Percentiles rank a stretch among this genome's conserved stretches.
These are phyloP conservation scores for Metopia argyrocephala DNA, from an alignment of 2,888 invertebrate species.

Conservation along the genomic window DNA sequence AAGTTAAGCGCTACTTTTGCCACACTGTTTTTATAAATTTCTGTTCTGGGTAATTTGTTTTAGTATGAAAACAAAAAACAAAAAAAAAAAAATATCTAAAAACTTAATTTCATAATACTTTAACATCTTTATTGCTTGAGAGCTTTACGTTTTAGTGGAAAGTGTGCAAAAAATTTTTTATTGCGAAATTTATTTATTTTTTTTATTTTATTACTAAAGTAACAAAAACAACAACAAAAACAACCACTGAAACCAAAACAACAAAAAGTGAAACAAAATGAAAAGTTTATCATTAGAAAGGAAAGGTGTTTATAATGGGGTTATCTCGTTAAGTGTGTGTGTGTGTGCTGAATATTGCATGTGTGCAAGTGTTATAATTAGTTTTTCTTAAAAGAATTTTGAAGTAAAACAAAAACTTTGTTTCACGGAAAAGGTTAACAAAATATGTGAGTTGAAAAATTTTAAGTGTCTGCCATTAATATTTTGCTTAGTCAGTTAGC, in stretches of 20 bases:
- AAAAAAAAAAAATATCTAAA: neutral
- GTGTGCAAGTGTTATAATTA: neutral
- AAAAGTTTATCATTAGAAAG: neutral
- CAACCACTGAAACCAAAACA: neutral
- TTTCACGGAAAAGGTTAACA: neutral
- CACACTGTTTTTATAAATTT: neutral
- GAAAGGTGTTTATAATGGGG: neutral
- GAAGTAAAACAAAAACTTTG: neutral
- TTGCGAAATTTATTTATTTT: too few species aligned
- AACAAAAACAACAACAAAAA: neutral
- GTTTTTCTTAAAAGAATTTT: neutral
- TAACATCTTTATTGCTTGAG: neutral
- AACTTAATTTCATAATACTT: conserved; percentile 1
- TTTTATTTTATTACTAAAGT: neutral
- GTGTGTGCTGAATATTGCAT: neutral
- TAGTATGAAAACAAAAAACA: too few species aligned
- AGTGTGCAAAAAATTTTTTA: neutral
- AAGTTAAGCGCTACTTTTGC: neutral
- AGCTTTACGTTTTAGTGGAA: neutral
- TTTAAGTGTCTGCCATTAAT: conserved; percentile 29
- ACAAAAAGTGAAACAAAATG: conserved; percentile 1
- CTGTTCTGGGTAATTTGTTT: too few species aligned
- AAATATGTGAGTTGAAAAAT: conserved; percentile 4
- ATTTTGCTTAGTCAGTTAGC: conserved; percentile 21
- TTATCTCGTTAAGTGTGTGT: neutral